A percentile compares a stretch with the other conserved stretches of the same genome.
Evolutionary conservation across 2,797 vertebrate genomes (phyloP).

Genomic region (Acipenser oxyrinchus): DNA sequence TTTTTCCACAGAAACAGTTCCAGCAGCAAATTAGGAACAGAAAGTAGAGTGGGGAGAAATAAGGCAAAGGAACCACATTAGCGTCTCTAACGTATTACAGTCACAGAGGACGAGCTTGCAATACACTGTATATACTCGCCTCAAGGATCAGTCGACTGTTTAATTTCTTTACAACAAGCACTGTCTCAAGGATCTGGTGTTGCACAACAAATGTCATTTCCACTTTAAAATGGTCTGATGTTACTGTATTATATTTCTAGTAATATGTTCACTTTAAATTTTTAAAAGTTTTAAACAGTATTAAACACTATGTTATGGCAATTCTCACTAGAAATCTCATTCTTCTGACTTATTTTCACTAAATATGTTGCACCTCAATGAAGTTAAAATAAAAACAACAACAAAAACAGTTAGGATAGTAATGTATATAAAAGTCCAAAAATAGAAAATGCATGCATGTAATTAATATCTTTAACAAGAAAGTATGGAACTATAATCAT

Average conservation of each 20-base stretch:
- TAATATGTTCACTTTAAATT: too few species aligned
- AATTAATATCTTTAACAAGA: too few species aligned
- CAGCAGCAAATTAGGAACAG: slow-evolving; percentile 56
- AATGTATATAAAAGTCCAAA: slow-evolving; percentile 17
- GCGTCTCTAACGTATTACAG: slow-evolving; percentile 51
- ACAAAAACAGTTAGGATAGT: neutral
- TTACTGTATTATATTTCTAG: too few species aligned
- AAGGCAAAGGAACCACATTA: slow-evolving; percentile 61
- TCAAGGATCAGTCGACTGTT: slow-evolving; percentile 36
- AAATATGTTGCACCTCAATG: too few species aligned
- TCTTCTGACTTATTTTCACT: too few species aligned
- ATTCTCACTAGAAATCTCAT: too few species aligned
- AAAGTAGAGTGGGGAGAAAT: slow-evolving; percentile 29
- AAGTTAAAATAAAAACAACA: neutral
- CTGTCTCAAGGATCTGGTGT: slow-evolving; percentile 20
- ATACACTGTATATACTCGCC: neutral
- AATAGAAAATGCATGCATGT: slow-evolving; percentile 13
- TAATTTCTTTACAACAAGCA: slow-evolving; percentile 25
- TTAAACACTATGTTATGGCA: too few species aligned
- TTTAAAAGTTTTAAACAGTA: too few species aligned
- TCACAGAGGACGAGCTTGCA: slow-evolving; percentile 44
- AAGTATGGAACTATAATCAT: too few species aligned
- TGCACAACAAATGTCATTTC: slow-evolving; percentile 24
- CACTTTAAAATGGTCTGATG: neutral
- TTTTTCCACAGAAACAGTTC: slow-evolving; percentile 54